Evolutionary conservation across 2,888 invertebrate species (phyloP), one percentile per base, ranked within the genome.

Genomic region (Trissolcus japonicus): DNA sequence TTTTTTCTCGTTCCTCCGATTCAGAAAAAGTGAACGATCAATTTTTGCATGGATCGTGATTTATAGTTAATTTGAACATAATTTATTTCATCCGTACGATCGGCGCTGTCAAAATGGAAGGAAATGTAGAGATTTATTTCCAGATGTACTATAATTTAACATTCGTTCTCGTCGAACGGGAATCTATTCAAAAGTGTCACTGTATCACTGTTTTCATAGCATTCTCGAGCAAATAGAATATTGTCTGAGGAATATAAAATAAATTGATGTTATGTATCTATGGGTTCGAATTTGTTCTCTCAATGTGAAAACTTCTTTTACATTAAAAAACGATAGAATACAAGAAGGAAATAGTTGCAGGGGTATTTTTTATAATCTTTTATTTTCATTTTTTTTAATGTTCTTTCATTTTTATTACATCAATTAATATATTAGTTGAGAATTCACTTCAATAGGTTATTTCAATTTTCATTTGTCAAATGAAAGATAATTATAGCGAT

Each of bases 11-110:
- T 3, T 46, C 14, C 46, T n/a, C 1, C 3, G 7, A 46, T 46
- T n/a, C 14, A 46, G 14, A 46, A 16, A 46, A 46, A 46, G 14
- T 46, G 46, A 46, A 67, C 57, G 57, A 59, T 68, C 74, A 75
- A 68, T 67, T 63, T 75, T 68, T 74, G 35, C 62, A 67, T 61
- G 40, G 17, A 16, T 17, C 62, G 62, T 61, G 62, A 74, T 74
- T 74, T 74, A 74, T 62, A 62, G 67, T 67, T 67, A 74, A 67
- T 74, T 61, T 54, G 51, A 40, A 61, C 60, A 29, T 66, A 72
- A 72, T 63, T 63, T 48, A 59, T 48, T 72, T 59, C 35, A 59
- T 11, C 11, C 48, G 41, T 54, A 60, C 60, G 65, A 65, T 72
- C 65, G 54, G 59, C 60, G 72, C 63, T 63, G 71, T 57, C 62